Evolutionary conservation across 1,140 invertebrate species (phyloP), one percentile per base, ranked within the genome.

Genomic region (Centruroides vittatus): DNA sequence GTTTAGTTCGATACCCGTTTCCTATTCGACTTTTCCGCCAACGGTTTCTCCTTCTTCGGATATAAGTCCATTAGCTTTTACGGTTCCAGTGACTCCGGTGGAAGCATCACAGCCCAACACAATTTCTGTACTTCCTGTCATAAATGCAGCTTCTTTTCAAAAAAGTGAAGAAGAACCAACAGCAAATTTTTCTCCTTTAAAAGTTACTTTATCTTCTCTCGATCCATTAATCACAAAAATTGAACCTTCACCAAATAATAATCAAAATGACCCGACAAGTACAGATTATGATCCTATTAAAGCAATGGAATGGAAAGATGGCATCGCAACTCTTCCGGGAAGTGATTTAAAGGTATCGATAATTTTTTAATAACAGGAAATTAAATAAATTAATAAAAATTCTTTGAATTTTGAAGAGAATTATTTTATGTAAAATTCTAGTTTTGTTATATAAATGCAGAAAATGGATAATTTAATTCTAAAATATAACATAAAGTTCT

Each of bases 241-340:
- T 41, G 41, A 51, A 3, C 53, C 57, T 53, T 55, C 54, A 35
- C 13, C 41, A 8, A 41, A 41, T 46, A 13, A 34, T 6, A 58
- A 57, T 4, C 49, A n/a, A 10, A 64, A 64, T 12, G 61, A 63
- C 48, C 49, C 54, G n/a, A 61, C 63, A 7, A 23, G 36, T 47
- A 46, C 49, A 49, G 71, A 73, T 47, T 70, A 70, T 68, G 72
- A 73, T 66, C 63, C 68, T 4, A 68, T 71, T 47, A 79, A 83
- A 69, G 74, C 78, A 12, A 71, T 89, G 61, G 78, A 82, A 47
- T 93, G 89, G 89, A 82, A 84, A 63, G 82, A 89, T 72, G 86
- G 86, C 0, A 77, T 89, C 55, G 89, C 85, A 9, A 79, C 78
- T 57, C 75, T 91, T 13, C 83, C 83, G 60, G 89, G 88, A n/a